These are phyloP conservation scores for Glaucomys volans DNA, from an alignment of 2,113 vertebrate genomes.

Conservation along the genomic window DNA sequence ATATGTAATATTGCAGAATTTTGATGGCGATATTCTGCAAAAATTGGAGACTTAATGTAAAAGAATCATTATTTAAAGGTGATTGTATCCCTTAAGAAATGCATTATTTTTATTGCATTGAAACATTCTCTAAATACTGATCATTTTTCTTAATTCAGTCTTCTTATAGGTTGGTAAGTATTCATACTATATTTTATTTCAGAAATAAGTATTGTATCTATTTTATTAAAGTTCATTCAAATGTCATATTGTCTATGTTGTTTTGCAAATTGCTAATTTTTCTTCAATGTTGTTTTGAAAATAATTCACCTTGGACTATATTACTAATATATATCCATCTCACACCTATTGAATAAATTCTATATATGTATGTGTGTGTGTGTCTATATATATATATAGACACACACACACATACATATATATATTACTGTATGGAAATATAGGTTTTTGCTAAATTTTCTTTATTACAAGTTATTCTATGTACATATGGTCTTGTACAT, in stretches of 20 bases:
- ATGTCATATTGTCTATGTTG: not conserved
- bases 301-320: not conserved
- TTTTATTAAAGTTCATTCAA: conserved; percentile 5
- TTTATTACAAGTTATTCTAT: not conserved
- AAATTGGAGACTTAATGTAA: not conserved
- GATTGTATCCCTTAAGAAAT: not conserved
- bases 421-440: not conserved
- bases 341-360: not conserved
- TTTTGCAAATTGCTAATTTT: conserved; percentile 1
- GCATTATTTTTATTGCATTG: not conserved
- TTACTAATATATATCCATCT: not conserved
- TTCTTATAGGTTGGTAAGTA: not conserved
- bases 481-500: not conserved
- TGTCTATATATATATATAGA: too few relatives aligned
- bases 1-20: not conserved
- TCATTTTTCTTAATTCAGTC: not conserved
- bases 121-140: not conserved
- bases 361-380: not conserved
- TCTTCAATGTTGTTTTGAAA: not conserved
- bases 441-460: not conserved
- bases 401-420: not conserved
- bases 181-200: not conserved
- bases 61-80: not conserved
- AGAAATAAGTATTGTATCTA: not conserved
- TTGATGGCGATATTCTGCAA: not conserved